Percentiles rank a stretch among this genome's conserved stretches.
phyloP scores from a whole-genome alignment of 2,888 invertebrate genomes.

The Lasioglossum zephyrum region DNA sequence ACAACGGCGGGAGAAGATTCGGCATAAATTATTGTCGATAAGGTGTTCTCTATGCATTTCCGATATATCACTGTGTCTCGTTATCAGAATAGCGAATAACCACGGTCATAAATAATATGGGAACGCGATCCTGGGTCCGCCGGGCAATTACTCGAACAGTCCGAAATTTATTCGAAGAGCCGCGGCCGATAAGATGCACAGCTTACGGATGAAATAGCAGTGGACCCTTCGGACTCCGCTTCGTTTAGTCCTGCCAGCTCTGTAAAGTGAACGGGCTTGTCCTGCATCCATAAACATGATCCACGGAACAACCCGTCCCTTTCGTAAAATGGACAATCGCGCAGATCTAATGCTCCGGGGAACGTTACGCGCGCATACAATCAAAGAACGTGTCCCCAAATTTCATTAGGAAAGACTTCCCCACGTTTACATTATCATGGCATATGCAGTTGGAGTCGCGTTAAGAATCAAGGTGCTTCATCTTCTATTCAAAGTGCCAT shows the following conservation, averaged over 20 bases:
- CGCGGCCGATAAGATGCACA: slow-evolving; percentile 54
- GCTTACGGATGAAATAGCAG: slow-evolving; percentile 56
- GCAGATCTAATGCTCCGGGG: slow-evolving; percentile 27
- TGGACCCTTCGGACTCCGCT: slow-evolving; percentile 44
- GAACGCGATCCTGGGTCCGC: slow-evolving; percentile 16
- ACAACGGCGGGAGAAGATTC: neutral
- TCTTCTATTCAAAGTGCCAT: neutral
- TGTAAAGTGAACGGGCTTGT: slow-evolving; percentile 37
- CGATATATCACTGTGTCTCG: slow-evolving; percentile 29
- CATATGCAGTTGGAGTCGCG: neutral
- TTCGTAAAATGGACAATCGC: slow-evolving; percentile 30
- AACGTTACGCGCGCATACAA: slow-evolving; percentile 20
- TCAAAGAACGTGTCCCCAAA: neutral
- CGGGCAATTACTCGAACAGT: slow-evolving; percentile 50
- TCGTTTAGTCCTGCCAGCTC: slow-evolving; percentile 46
- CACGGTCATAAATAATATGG: slow-evolving; percentile 43
- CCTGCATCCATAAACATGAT: slow-evolving; percentile 57
- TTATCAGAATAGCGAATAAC: slow-evolving; percentile 48
- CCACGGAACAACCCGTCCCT: slow-evolving; percentile 22
- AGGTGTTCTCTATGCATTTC: neutral
- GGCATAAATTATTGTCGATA: slow-evolving; percentile 1
- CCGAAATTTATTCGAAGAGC: slow-evolving; percentile 59
- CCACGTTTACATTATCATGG: neutral
- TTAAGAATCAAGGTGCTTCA: neutral
- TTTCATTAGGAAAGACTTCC: neutral